A percentile compares a stretch with the other conserved stretches of the same genome.
Conservation (phyloP, 1,140 invertebrate genomes). For the Teleopsis dalmanni region DNA sequence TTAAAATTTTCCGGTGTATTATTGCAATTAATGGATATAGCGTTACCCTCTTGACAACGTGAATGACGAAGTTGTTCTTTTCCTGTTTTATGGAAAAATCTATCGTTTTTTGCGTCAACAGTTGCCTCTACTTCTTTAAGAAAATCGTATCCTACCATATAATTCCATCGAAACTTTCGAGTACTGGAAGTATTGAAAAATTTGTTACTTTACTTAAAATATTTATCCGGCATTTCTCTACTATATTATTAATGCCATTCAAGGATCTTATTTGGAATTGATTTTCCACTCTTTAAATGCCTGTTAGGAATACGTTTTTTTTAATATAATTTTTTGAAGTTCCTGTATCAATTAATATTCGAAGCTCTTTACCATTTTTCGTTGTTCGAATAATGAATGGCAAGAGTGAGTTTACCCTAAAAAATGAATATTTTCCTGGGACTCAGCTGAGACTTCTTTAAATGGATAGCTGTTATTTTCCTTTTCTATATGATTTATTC, state of each 20-base stretch:
- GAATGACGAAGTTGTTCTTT: background rate
- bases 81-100: background rate
- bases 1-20: background rate
- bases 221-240: background rate
- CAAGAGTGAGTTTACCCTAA: conserved; percentile 3
- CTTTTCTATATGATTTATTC: background rate
- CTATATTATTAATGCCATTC: background rate
- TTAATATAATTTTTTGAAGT: conserved; percentile 2
- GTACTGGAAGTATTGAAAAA: background rate
- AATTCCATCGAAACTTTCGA: conserved; percentile 1
- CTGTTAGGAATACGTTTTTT: background rate
- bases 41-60: background rate
- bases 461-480: background rate
- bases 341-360: background rate
- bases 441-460: background rate
- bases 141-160: background rate
- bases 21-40: background rate
- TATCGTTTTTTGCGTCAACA: background rate
- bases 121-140: background rate
- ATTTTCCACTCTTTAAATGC: background rate
- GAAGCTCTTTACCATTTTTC: background rate
- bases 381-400: background rate
- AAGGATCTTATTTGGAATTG: background rate
- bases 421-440: background rate
- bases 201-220: background rate